Evolutionary conservation across 2,797 vertebrate genomes (phyloP).

Genomic region (Cottoperca gobio): DNA sequence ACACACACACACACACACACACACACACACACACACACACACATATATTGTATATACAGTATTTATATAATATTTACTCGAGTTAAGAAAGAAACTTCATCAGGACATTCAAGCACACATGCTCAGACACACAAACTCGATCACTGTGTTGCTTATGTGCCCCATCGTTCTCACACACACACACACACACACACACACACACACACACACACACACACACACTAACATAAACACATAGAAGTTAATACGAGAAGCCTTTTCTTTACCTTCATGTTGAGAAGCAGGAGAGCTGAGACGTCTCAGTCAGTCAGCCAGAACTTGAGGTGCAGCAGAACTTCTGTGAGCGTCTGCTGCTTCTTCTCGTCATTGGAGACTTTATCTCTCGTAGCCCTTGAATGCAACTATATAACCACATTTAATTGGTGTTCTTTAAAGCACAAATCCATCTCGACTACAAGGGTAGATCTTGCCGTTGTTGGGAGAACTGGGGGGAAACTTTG

Average conservation of each 20-base stretch:
- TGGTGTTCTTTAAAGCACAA: slow-evolving; percentile 71
- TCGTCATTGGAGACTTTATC: slow-evolving; percentile 57
- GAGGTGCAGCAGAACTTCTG: slow-evolving; percentile 22
- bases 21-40: background rate
- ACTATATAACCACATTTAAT: slow-evolving; percentile 72
- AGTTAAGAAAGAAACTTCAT: slow-evolving; percentile 16
- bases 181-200: background rate
- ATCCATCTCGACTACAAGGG: slow-evolving; percentile 50
- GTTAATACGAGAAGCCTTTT: slow-evolving; percentile 25
- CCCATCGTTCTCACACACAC: background rate
- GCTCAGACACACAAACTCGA: background rate
- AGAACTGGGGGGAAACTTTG: slow-evolving; percentile 72
- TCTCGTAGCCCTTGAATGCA: slow-evolving; percentile 44
- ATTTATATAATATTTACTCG: too few species aligned
- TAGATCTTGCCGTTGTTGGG: slow-evolving; percentile 52
- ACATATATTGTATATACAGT: too few species aligned
- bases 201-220: too few species aligned
- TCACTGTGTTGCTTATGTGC: background rate
- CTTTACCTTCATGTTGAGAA: slow-evolving; percentile 52
- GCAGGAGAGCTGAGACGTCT: slow-evolving; percentile 49
- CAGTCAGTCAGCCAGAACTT: slow-evolving; percentile 61
- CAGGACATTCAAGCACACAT: background rate
- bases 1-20: background rate
- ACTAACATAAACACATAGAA: slow-evolving; percentile 32
- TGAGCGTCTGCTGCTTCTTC: slow-evolving; percentile 37